Percentiles rank a stretch among this genome's conserved stretches.
These are phyloP conservation scores for Butorides virescens DNA, from an alignment of 2,113 vertebrate genomes.

Conservation along the genomic window DNA sequence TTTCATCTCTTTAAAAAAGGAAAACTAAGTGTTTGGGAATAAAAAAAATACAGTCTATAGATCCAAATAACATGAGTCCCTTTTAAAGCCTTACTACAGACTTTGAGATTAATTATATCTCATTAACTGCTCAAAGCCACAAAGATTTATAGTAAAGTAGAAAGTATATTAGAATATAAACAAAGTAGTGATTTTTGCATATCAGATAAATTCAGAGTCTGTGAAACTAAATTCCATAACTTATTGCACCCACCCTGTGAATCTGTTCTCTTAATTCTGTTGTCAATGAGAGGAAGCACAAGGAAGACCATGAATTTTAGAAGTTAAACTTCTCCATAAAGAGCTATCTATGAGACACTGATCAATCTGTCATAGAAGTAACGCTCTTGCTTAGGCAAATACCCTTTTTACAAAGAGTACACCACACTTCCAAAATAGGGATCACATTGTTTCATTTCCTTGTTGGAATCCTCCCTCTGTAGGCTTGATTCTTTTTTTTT, in stretches of 20 bases:
- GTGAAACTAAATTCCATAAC: not conserved
- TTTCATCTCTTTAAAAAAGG: not conserved
- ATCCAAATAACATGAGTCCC: not conserved
- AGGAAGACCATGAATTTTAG: not conserved
- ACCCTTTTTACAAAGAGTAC: not conserved
- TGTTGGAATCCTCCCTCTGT: not conserved
- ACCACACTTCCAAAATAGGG: not conserved
- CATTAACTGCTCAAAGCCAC: not conserved
- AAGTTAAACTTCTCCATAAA: not conserved
- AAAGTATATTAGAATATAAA: not conserved
- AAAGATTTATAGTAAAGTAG: not conserved
- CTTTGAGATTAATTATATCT: not conserved
- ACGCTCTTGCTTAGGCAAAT: not conserved
- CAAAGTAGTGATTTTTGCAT: not conserved
- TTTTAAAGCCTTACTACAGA: not conserved
- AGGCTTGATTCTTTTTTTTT: not conserved
- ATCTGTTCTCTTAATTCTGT: not conserved
- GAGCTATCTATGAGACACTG: not conserved
- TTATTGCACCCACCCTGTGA: not conserved
- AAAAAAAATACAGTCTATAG: not conserved
- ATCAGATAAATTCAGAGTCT: not conserved
- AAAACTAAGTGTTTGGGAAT: not conserved
- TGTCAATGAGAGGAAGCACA: not conserved
- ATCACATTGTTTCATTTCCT: not conserved
- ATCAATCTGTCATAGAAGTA: not conserved